These are phyloP conservation scores for Anoncus sp. DNA, from an alignment of 2,888 invertebrate genomes.

Conservation along the genomic window DNA sequence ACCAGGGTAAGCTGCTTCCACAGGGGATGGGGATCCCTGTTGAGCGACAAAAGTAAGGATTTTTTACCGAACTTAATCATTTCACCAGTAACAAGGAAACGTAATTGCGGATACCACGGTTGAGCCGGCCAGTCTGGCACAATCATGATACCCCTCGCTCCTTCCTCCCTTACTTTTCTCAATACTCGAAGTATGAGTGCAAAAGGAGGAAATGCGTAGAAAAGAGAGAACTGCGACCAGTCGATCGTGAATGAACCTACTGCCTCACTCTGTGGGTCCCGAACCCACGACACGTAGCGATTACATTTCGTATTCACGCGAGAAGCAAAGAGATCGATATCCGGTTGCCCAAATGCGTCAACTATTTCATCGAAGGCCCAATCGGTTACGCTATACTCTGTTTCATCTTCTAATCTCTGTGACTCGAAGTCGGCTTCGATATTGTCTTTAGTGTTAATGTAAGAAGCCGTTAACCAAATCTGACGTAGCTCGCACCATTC, in stretches of 20 bases:
- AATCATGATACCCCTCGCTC: constrained; percentile 49
- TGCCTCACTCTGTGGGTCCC: constrained; percentile 33
- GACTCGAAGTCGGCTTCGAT: constrained; percentile 49
- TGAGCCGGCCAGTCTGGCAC: constrained; percentile 57
- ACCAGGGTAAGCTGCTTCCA: constrained; percentile 36
- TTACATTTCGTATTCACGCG: constrained; percentile 45
- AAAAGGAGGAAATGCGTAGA: constrained; percentile 53
- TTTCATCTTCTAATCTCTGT: constrained; percentile 35
- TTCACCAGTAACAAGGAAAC: constrained; percentile 7
- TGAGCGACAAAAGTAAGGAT: constrained; percentile 52
- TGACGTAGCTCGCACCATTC: constrained; percentile 42
- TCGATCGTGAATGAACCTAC: constrained; percentile 48
- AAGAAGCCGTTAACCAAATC: constrained; percentile 44
- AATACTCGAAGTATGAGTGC: constrained; percentile 46
- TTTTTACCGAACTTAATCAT: constrained; percentile 17
- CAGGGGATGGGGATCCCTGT: constrained; percentile 68
- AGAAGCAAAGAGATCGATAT: constrained; percentile 45
- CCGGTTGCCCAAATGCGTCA: constrained; percentile 17
- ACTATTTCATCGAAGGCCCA: constrained; percentile 27
- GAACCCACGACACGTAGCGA: constrained; percentile 31
- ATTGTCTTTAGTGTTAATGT: constrained; percentile 46
- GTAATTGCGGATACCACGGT: constrained; percentile 57
- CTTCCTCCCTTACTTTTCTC: constrained; percentile 43
- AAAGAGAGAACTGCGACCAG: constrained; percentile 24
- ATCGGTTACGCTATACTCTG: constrained; percentile 35